Percentiles rank a stretch among this genome's conserved stretches.
Evolutionary conservation across 2,888 invertebrate species (phyloP).

Genomic region (Boloria euphrosyne): DNA sequence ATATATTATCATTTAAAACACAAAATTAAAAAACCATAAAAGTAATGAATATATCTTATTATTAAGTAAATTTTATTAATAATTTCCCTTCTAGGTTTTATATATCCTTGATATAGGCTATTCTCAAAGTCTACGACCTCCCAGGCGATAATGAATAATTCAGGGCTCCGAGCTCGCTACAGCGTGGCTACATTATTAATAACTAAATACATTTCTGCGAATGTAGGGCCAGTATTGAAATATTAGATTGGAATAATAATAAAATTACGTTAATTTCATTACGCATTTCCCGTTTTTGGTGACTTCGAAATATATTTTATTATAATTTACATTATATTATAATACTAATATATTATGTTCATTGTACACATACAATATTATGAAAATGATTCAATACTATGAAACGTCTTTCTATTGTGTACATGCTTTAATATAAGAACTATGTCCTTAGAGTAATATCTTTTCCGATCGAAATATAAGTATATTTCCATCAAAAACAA

Average conservation of each 20-base stretch:
- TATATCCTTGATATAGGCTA: conserved; percentile 47
- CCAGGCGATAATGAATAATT: conserved; percentile 63
- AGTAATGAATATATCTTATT: too few relatives aligned
- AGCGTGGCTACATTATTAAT: conserved; percentile 53
- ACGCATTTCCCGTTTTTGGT: neutral
- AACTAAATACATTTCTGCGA: conserved; percentile 33
- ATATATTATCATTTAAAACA: too few relatives aligned
- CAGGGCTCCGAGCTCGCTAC: conserved; percentile 42
- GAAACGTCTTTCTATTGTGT: too few relatives aligned
- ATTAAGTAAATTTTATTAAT: neutral
- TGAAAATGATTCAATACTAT: neutral
- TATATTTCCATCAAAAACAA: too few relatives aligned
- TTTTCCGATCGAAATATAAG: neutral
- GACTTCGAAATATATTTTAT: neutral
- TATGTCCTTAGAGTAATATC: neutral
- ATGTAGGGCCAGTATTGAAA: conserved; percentile 1
- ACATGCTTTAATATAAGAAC: neutral
- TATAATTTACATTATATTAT: too few relatives aligned
- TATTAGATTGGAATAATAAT: conserved; percentile 3
- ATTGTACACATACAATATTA: too few relatives aligned
- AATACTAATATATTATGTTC: too few relatives aligned
- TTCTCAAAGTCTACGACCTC: conserved; percentile 58
- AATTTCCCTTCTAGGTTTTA: conserved; percentile 15
- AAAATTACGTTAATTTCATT: neutral
- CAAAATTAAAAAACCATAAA: neutral